Evolutionary conservation across 2,797 vertebrate species (phyloP).

Genomic region (Coregonus suidteri): DNA sequence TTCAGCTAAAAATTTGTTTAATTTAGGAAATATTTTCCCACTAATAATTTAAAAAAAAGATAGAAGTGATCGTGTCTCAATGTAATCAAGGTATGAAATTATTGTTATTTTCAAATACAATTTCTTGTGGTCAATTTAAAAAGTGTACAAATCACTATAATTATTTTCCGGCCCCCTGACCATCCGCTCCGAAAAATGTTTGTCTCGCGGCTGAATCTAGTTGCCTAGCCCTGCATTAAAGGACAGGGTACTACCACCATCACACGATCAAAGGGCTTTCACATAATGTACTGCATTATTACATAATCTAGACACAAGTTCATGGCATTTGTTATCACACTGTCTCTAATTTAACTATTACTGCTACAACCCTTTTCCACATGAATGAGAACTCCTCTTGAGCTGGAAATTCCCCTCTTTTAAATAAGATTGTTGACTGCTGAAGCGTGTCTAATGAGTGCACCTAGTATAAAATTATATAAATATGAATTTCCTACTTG

Average conservation of each 20-base stretch:
- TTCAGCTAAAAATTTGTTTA: too few relatives aligned
- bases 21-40: too few relatives aligned
- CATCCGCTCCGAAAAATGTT: too few relatives aligned
- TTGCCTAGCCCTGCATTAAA: background rate
- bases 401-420: slow-evolving; percentile 56
- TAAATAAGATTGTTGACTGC: slow-evolving; percentile 68
- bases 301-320: slow-evolving; percentile 16
- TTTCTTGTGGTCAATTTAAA: too few relatives aligned
- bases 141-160: too few relatives aligned
- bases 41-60: too few relatives aligned
- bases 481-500: slow-evolving; percentile 70
- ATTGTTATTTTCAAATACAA: too few relatives aligned
- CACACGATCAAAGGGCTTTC: slow-evolving; percentile 18
- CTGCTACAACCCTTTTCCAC: slow-evolving; percentile 21
- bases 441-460: slow-evolving; percentile 73
- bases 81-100: too few relatives aligned
- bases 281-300: slow-evolving; percentile 20
- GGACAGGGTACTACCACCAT: slow-evolving; percentile 12
- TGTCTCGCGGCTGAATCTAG: too few relatives aligned
- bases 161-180: too few relatives aligned
- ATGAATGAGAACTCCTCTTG: slow-evolving; percentile 56
- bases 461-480: slow-evolving; percentile 68
- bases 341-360: background rate
- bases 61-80: too few relatives aligned
- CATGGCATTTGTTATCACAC: slow-evolving; percentile 21